Base-by-base conservation (phyloP, 1,140 invertebrate species). In the Psix sp. region DNA sequence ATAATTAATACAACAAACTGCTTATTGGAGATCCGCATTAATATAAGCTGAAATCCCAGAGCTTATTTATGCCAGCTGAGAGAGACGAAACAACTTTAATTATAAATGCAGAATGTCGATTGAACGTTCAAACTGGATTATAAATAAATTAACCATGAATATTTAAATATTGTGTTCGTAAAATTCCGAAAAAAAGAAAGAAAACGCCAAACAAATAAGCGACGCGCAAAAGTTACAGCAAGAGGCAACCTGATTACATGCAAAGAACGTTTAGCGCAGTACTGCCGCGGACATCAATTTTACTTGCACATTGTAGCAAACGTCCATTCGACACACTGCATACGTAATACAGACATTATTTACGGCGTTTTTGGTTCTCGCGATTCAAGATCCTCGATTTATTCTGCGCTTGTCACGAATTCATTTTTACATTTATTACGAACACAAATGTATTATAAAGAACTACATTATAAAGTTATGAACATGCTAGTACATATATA, bases 261-360 rank as follows among this genome's bases (percentile, higher is more conserved):
- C 57, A 40, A 60, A 17, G 24, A 63, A 63, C 59, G 48, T 52
- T 63, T 63, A 52, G 39, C 48, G 45, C 18, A 5, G 17, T 9
- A 13, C 13, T n/a, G 39, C 29, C 31, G 17, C 54, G 26, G 24
- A 45, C 39, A 63, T 63, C 57, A 49, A 49, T 60, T 63, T 52
- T 45, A 16, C 59, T 52, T 24, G 48, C 46, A 45, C 59, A 43
- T 62, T 35, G 40, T 40, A 49, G 43, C 57, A 48, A 62, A 63
- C 52, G 59, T 43, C 49, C 49, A 66, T 45, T 39, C 33, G 49
- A 66, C 40, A 54, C 20, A 48, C 42, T 52, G 52, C 65, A 45
- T 59, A 59, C 46, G 45, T 52, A 59, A 59, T 59, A 45, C 16
- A 68, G 21, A 68, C 65, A 68, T 68, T 68, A 68, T 68, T 51